These are phyloP conservation scores for Vireo altiloquus DNA, from an alignment of 2,113 vertebrate genomes.

Conservation along the genomic window DNA sequence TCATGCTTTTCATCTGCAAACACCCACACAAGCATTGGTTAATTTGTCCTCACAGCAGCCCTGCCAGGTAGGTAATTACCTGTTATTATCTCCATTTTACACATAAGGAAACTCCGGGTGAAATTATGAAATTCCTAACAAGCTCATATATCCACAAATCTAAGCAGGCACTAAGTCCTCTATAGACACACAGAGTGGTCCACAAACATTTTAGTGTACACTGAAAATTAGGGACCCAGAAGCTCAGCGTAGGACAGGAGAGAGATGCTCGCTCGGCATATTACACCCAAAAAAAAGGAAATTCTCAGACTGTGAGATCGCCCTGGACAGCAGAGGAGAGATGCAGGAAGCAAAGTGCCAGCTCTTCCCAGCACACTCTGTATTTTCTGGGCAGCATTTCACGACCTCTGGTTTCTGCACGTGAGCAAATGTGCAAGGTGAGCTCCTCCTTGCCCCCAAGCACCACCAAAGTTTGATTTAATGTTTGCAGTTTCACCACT, in stretches of 20 bases:
- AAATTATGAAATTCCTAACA: slow-evolving; percentile 44
- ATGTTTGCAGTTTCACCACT: neutral
- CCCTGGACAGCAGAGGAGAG: neutral
- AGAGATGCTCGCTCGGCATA: accelerated
- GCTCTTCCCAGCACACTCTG: neutral
- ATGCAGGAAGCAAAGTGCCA: neutral
- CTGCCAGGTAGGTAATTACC: slow-evolving; percentile 53
- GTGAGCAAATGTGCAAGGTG: neutral
- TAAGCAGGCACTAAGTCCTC: neutral
- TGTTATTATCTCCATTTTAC: slow-evolving; percentile 52
- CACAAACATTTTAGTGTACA: neutral
- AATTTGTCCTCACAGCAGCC: slow-evolving; percentile 62
- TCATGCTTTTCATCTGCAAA: slow-evolving; percentile 51
- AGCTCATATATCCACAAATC: neutral
- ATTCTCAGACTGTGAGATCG: accelerated
- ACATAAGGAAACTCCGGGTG: slow-evolving; percentile 35
- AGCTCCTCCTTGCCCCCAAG: neutral
- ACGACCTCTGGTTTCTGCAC: neutral
- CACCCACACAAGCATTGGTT: slow-evolving; percentile 54
- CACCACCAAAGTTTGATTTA: neutral
- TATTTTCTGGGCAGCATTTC: neutral
- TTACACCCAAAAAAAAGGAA: neutral
- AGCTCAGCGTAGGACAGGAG: neutral
- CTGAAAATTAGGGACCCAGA: neutral
- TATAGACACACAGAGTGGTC: neutral